Conservation (phyloP, 2,888 invertebrate genomes). For the Heliconius ismenius region DNA sequence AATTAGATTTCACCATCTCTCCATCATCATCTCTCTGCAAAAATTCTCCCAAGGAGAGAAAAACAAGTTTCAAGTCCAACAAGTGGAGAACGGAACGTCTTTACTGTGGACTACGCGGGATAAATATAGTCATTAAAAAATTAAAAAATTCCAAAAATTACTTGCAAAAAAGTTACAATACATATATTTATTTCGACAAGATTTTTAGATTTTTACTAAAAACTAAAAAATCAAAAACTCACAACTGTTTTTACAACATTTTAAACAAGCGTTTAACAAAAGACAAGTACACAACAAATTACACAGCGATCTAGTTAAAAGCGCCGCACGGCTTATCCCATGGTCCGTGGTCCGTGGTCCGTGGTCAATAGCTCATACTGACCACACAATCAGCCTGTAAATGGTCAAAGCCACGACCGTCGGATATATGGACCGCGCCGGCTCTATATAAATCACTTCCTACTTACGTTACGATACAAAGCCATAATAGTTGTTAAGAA, state of each 20-base stretch:
- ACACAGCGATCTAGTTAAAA: conserved; percentile 51
- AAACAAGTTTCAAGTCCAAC: neutral
- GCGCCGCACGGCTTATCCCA: conserved; percentile 36
- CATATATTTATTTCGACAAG: too few relatives aligned
- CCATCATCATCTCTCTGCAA: too few relatives aligned
- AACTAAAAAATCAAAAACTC: neutral
- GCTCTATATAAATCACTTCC: conserved; percentile 79
- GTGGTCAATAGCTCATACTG: conserved; percentile 54
- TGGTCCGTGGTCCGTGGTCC: neutral
- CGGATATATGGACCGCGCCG: conserved; percentile 67
- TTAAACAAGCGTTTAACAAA: conserved; percentile 11
- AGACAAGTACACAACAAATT: conserved; percentile 48
- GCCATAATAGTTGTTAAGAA: conserved; percentile 40
- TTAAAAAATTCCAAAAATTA: too few relatives aligned
- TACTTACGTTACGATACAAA: conserved; percentile 68
- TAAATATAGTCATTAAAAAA: neutral
- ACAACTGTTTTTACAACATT: neutral
- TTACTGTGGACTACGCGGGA: neutral
- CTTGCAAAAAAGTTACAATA: too few relatives aligned
- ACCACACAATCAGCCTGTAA: conserved; percentile 62
- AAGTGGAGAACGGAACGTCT: neutral
- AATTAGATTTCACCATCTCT: neutral
- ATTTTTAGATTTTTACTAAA: neutral
- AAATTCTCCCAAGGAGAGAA: neutral
- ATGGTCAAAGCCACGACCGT: conserved; percentile 70